Conservation (phyloP, 1,140 invertebrate species). For the Caenorhabditis briggsae region DNA sequence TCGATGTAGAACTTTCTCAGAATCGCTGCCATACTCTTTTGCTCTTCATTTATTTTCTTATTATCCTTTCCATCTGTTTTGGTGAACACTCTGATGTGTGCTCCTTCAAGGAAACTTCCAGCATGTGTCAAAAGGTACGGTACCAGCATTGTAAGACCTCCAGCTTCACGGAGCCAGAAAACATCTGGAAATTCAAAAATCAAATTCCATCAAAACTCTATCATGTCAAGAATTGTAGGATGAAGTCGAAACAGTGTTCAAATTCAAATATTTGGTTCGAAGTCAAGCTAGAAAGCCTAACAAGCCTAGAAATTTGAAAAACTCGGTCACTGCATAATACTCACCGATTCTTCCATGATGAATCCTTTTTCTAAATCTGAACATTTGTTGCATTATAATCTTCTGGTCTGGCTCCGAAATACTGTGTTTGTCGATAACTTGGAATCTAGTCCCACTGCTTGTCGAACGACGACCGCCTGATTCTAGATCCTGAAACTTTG, state of each 20-base stretch:
- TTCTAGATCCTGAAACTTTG: neutral
- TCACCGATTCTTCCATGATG: neutral
- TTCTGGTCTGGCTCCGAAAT: slow-evolving; percentile 46
- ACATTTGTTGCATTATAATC: slow-evolving; percentile 38
- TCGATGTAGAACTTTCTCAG: slow-evolving; percentile 40
- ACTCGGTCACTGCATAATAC: too few relatives aligned
- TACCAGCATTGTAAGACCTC: slow-evolving; percentile 18
- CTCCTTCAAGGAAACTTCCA: slow-evolving; percentile 42
- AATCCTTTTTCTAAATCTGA: slow-evolving; percentile 25
- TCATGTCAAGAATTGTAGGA: too few relatives aligned
- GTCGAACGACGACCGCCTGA: slow-evolving; percentile 9
- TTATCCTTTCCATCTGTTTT: slow-evolving; percentile 46
- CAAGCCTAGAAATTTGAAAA: too few relatives aligned
- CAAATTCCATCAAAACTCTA: too few relatives aligned
- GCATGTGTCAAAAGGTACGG: slow-evolving; percentile 12
- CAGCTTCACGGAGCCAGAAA: slow-evolving; percentile 30
- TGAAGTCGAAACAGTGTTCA: too few relatives aligned
- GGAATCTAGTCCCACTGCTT: neutral
- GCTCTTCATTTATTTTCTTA: slow-evolving; percentile 40
- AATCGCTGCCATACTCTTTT: slow-evolving; percentile 33
- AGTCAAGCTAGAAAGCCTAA: too few relatives aligned
- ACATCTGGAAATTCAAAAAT: neutral
- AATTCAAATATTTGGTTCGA: too few relatives aligned
- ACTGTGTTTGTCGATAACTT: slow-evolving; percentile 23
- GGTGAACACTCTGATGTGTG: slow-evolving; percentile 27